A percentile compares a stretch with the other conserved stretches of the same genome.
phyloP scores from a whole-genome alignment of 2,113 vertebrate genomes.

The Speoplatyrhinus poulsoni region DNA sequence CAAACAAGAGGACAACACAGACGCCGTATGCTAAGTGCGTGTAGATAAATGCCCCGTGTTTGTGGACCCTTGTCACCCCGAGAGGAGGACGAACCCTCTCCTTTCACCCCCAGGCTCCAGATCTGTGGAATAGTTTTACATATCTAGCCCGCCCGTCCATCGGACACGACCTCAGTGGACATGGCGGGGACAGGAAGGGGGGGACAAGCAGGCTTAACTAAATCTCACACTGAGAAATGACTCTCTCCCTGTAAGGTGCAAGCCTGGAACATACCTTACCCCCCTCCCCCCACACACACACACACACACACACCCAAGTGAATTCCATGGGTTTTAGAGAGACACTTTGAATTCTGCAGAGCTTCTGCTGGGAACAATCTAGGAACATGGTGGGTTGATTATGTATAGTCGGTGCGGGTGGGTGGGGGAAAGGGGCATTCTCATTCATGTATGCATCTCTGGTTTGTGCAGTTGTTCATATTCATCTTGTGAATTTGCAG shows the following conservation, averaged over 20 bases:
- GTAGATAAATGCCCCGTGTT: constrained; percentile 46
- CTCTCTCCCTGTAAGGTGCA: constrained; percentile 62
- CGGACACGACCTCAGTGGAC: constrained; percentile 59
- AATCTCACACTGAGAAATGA: constrained; percentile 71
- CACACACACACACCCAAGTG: constrained; percentile 45
- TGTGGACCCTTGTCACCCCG: constrained; percentile 61
- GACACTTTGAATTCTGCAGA: constrained; percentile 72
- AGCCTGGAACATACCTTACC: constrained; percentile 28
- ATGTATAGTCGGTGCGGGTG: constrained; percentile 63
- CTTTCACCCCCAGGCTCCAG: constrained; percentile 64
- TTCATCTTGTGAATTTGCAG: constrained; percentile 60
- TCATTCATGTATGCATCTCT: constrained; percentile 76
- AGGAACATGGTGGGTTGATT: constrained; percentile 73
- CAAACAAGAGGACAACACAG: constrained; percentile 20
- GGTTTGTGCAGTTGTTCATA: constrained; percentile 57
- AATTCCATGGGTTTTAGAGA: constrained; percentile 72
- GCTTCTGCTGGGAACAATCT: constrained; percentile 75
- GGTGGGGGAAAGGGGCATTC: constrained; percentile 54
- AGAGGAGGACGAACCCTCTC: constrained; percentile 58
- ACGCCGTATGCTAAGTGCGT: constrained; percentile 25
- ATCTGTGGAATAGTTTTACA: constrained; percentile 71
- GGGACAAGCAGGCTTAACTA: constrained; percentile 63
- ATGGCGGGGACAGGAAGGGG: neutral
- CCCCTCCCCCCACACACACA: no score
- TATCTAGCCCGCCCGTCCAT: constrained; percentile 72